Evolutionary conservation across 2,888 invertebrate species (phyloP).

Genomic region (Cyclophora albipunctata): DNA sequence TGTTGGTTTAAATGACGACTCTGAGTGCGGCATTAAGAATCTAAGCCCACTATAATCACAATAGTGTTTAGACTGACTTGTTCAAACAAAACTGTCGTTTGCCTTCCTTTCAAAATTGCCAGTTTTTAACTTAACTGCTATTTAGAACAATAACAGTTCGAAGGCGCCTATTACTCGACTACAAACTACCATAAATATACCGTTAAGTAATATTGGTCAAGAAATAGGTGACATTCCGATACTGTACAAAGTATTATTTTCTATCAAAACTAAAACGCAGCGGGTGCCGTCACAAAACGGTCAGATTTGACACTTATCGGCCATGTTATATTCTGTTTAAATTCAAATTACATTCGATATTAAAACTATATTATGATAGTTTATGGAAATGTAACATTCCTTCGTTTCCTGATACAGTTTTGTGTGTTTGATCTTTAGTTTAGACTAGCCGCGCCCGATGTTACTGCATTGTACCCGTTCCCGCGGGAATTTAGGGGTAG

Average conservation of each 20-base stretch:
- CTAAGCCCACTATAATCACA: too few relatives aligned
- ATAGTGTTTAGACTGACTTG: too few relatives aligned
- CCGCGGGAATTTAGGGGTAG: too few relatives aligned
- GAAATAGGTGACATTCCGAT: not conserved
- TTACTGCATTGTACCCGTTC: too few relatives aligned
- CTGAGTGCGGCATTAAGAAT: too few relatives aligned
- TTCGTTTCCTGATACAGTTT: not conserved
- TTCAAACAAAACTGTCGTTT: too few relatives aligned
- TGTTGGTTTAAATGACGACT: too few relatives aligned
- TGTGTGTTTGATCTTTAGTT: conserved; percentile 3
- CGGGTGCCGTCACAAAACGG: conserved; percentile 14
- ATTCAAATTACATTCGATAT: conserved; percentile 13
- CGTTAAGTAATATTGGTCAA: not conserved
- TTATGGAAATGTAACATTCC: too few relatives aligned
- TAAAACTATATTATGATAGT: conserved; percentile 1
- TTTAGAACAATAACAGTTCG: too few relatives aligned
- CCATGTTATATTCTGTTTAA: conserved; percentile 14
- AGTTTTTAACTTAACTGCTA: too few relatives aligned
- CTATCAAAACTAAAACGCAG: conserved; percentile 6
- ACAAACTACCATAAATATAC: not conserved
- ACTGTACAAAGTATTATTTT: not conserved
- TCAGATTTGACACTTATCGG: conserved; percentile 14
- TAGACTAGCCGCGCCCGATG: not conserved
- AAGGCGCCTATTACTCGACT: not conserved
- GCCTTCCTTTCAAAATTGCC: too few relatives aligned